Conservation (phyloP, 2,113 vertebrate species). For the Poecilia latipinna region DNA sequence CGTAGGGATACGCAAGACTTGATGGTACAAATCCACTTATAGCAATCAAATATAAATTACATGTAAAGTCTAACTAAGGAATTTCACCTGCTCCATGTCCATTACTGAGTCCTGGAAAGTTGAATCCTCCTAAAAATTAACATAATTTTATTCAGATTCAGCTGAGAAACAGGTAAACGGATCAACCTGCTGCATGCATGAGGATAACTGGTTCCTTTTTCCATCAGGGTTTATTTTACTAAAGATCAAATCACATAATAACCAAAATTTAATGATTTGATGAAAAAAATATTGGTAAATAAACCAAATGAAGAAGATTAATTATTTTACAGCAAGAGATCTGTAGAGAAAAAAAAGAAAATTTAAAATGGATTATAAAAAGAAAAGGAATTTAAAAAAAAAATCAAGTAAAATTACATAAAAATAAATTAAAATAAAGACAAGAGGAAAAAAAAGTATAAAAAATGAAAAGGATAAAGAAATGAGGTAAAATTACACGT, state of each 20-base stretch:
- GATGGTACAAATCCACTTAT: neutral
- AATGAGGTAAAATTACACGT: too few relatives aligned
- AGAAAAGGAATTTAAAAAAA: too few relatives aligned
- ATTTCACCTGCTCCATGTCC: constrained; percentile 61
- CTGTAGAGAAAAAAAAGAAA: too few relatives aligned
- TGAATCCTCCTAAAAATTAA: constrained; percentile 38
- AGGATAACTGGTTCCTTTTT: neutral
- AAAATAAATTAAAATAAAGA: too few relatives aligned
- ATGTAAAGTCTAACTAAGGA: neutral
- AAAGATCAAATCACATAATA: neutral
- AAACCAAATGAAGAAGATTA: neutral
- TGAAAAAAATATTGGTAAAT: too few relatives aligned
- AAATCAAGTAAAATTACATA: too few relatives aligned
- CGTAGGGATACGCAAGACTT: constrained; percentile 57
- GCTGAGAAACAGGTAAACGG: neutral
- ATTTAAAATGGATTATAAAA: neutral
- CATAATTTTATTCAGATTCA: neutral
- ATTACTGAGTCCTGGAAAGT: constrained; percentile 36
- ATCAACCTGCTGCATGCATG: neutral
- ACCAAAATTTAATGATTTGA: too few relatives aligned
- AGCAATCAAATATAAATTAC: neutral
- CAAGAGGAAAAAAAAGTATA: too few relatives aligned
- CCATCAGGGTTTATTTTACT: neutral
- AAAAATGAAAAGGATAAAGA: too few relatives aligned
- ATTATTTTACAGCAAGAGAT: too few relatives aligned